Conservation (phyloP, 2,113 vertebrate genomes). For the Salvator merianae region DNA sequence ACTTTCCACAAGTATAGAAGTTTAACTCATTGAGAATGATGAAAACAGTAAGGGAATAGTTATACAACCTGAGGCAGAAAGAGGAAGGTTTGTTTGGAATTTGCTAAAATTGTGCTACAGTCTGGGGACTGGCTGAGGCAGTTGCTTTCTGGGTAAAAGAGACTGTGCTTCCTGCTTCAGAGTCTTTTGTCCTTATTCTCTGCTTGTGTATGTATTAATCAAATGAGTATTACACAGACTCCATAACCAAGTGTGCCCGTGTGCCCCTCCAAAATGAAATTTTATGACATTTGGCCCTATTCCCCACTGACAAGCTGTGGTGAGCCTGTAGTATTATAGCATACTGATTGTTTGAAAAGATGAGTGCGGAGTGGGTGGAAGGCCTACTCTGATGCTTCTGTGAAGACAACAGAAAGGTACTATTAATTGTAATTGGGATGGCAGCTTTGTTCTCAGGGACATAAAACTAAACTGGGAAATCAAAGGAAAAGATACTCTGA, state of each 20-base stretch:
- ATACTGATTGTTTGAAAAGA: rapidly evolving
- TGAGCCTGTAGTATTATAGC: neutral
- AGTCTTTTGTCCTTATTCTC: neutral
- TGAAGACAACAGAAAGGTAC: conserved; percentile 28
- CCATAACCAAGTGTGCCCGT: no score
- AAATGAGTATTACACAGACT: neutral
- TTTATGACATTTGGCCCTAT: neutral
- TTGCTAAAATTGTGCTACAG: no score
- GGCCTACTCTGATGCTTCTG: neutral
- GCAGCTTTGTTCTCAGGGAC: conserved; percentile 22
- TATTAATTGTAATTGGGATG: conserved; percentile 5
- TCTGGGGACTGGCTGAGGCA: neutral
- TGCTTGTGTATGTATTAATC: neutral
- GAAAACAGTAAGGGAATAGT: no score
- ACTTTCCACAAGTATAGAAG: no score
- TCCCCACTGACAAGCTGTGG: neutral
- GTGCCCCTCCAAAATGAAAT: neutral
- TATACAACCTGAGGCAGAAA: no score
- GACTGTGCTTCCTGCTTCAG: neutral
- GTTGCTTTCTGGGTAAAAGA: neutral
- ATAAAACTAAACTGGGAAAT: conserved; percentile 36
- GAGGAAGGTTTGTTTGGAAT: no score
- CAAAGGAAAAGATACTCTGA: conserved; percentile 18
- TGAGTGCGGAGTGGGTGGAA: neutral
- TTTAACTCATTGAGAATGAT: no score